A percentile compares a stretch with the other conserved stretches of the same genome.
Conservation (phyloP, 2,888 invertebrate species). For the Pseudoips prasinana region DNA sequence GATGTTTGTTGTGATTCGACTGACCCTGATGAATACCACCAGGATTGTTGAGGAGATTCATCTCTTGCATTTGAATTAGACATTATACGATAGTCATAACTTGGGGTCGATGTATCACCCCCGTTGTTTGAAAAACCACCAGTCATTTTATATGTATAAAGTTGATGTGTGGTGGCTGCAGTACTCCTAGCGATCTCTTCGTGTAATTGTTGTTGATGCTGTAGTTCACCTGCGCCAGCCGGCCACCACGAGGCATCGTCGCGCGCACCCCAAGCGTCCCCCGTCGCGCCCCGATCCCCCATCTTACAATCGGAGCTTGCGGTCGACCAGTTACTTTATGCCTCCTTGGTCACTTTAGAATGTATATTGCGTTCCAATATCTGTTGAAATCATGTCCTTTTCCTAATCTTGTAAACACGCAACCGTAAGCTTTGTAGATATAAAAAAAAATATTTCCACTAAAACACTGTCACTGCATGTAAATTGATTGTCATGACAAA, state of each 20-base stretch:
- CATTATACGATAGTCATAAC: slow-evolving; percentile 89
- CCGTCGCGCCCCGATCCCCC: slow-evolving; percentile 79
- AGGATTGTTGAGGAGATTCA: slow-evolving; percentile 76
- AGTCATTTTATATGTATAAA: slow-evolving; percentile 93
- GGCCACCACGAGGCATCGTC: slow-evolving; percentile 82
- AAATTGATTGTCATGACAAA: slow-evolving; percentile 63
- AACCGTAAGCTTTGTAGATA: slow-evolving; percentile 27
- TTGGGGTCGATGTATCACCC: slow-evolving; percentile 84
- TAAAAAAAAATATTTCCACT: slow-evolving; percentile 36
- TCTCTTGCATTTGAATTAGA: slow-evolving; percentile 80
- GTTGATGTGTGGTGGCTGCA: slow-evolving; percentile 84
- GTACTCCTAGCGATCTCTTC: slow-evolving; percentile 74
- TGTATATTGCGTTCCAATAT: slow-evolving; percentile 44
- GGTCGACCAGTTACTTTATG: slow-evolving; percentile 74
- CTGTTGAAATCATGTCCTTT: slow-evolving; percentile 61
- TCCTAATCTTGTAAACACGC: slow-evolving; percentile 28
- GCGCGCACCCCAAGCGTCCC: slow-evolving; percentile 82
- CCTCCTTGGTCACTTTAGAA: slow-evolving; percentile 47
- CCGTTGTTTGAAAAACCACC: slow-evolving; percentile 89
- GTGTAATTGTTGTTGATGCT: slow-evolving; percentile 76
- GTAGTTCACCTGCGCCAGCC: slow-evolving; percentile 73
- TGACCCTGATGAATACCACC: slow-evolving; percentile 89
- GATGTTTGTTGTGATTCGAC: slow-evolving; percentile 78
- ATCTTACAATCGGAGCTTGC: slow-evolving; percentile 70
- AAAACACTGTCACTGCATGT: slow-evolving; percentile 44